Percentiles rank a stretch among this genome's conserved stretches.
Conservation (phyloP, 2,888 invertebrate genomes). For the Arge pagana region DNA sequence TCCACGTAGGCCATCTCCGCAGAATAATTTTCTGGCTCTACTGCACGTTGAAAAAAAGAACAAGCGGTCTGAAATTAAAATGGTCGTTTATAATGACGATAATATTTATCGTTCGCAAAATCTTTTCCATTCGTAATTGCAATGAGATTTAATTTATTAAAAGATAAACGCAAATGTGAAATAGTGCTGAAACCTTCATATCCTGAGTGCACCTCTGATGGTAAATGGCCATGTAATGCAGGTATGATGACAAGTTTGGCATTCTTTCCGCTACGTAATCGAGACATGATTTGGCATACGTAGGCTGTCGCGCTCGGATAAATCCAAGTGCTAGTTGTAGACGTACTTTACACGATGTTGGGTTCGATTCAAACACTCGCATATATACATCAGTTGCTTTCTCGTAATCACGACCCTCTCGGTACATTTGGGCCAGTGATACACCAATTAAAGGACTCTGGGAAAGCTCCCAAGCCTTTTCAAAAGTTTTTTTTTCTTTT, state of each 20-base stretch:
- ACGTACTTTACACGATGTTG: not conserved
- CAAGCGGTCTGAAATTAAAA: conserved; percentile 2
- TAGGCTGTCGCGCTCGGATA: not conserved
- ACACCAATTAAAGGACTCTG: conserved; percentile 4
- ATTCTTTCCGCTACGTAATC: conserved; percentile 10
- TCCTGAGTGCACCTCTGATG: conserved; percentile 2
- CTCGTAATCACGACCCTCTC: not conserved
- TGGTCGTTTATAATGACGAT: too few relatives aligned
- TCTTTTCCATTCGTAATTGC: too few relatives aligned
- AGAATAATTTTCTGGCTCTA: not conserved
- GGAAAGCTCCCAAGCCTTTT: not conserved
- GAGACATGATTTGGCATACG: not conserved
- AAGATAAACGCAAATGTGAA: too few relatives aligned
- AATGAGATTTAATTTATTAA: too few relatives aligned
- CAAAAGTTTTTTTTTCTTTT: conserved; percentile 1
- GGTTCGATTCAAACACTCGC: not conserved
- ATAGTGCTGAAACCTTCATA: too few relatives aligned
- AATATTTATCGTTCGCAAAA: too few relatives aligned
- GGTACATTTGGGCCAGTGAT: conserved; percentile 6
- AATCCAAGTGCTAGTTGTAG: conserved; percentile 11
- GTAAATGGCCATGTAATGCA: conserved; percentile 12
- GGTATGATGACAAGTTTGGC: not conserved
- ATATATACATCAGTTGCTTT: not conserved
- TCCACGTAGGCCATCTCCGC: conserved; percentile 1
- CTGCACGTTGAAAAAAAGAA: conserved; percentile 1